A percentile compares a stretch with the other conserved stretches of the same genome.
Evolutionary conservation across 2,797 vertebrate genomes (phyloP).

Genomic region (Trichosurus vulpecula): DNA sequence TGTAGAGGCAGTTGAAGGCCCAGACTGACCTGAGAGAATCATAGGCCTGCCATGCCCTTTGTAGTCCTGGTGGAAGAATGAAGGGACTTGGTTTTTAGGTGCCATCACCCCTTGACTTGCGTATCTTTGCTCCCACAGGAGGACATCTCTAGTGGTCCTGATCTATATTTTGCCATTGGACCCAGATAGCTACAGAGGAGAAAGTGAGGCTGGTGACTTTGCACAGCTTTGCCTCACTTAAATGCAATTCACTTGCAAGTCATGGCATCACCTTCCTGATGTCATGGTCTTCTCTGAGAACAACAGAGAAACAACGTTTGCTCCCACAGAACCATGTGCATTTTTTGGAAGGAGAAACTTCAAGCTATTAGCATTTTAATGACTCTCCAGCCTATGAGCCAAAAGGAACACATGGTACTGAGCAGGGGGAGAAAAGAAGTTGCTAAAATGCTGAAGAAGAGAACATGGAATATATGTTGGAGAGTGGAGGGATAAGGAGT

Average conservation of each 20-base stretch:
- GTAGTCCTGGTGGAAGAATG: constrained; percentile 38
- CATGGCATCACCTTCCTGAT: no score
- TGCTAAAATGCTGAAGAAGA: not conserved
- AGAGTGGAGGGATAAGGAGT: not conserved
- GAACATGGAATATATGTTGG: not conserved
- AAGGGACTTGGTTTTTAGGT: constrained; percentile 58
- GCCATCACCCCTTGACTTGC: constrained; percentile 32
- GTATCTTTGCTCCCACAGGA: not conserved
- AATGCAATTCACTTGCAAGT: no score
- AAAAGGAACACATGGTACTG: constrained; percentile 15
- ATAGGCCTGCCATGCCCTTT: constrained; percentile 36
- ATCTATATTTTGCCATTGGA: no score
- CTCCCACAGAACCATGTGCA: constrained; percentile 22
- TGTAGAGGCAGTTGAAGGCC: constrained; percentile 26
- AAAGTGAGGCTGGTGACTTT: no score
- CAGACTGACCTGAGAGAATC: constrained; percentile 49
- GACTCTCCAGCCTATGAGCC: not conserved
- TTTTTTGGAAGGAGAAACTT: constrained; percentile 70
- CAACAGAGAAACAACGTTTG: not conserved
- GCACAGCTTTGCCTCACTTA: no score
- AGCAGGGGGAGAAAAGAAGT: not conserved
- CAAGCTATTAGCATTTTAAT: constrained; percentile 68
- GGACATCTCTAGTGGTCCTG: no score
- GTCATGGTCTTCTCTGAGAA: no score
- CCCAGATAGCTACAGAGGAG: no score